Evolutionary conservation across 2,888 invertebrate species (phyloP), one percentile per base, ranked within the genome.

Genomic region (Odontocerum albicorne): DNA sequence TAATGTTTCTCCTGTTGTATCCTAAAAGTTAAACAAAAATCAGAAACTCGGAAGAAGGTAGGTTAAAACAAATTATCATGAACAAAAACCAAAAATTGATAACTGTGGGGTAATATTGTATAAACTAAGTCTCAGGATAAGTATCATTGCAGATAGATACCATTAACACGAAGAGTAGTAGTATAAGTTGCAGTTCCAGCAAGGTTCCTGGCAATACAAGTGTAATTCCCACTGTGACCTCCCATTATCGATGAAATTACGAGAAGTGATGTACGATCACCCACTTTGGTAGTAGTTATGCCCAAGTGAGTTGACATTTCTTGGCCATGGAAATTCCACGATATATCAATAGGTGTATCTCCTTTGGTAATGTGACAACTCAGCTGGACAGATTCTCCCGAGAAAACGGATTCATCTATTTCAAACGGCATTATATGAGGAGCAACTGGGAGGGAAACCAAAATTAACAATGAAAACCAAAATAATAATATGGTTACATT

Each of bases 151-250:
- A n/a, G n/a, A 52, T 35, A 17, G 27, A 39, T 77, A 78, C 78
- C 78, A 72, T 77, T 77, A 60, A 78, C 74, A 66, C 76, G 75
- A 64, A 74, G 72, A 63, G 75, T 70, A 71, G 87, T 81, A 40
- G 84, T 81, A 66, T 84, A 83, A 70, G 83, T 84, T 63, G 83
- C 80, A 64, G 75, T 77, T 62, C 90, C 90, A 36, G 87, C 90
- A 66, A 72, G 76, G 72, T 90, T 90, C 62, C 77, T 79, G 17
- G 88, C 90, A 50, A 83, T 80, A 68, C 91, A 91, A 35, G 87
- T 88, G 66, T 88, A 91, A 67, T 84, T 80, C 54, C 90, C 90
- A 62, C 85, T 84, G 68, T 90, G 88, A 52, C 80, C 77, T 35
- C 83, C 84, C 54, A 82, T 82, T 38, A 88, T 80, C n/a, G 85